Evolutionary conservation across 2,797 vertebrate species (phyloP).

Genomic region (Sebastes elongatus): DNA sequence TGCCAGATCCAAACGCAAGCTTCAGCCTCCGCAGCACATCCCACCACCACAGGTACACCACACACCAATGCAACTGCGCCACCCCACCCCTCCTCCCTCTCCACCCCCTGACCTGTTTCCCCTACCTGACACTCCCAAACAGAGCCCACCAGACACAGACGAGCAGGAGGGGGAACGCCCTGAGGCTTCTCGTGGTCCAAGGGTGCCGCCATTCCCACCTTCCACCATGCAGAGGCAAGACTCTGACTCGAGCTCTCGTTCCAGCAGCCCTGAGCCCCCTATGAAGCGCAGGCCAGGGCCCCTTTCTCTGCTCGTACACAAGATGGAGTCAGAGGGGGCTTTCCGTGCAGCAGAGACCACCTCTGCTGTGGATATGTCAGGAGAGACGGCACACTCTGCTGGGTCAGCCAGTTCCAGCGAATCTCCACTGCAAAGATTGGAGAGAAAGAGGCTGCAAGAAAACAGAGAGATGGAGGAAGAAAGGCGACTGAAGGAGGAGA

Average conservation of each 20-base stretch:
- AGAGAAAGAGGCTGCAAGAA: constrained; percentile 45
- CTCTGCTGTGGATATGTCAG: constrained; percentile 37
- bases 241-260: constrained; percentile 82
- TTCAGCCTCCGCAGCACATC: constrained; percentile 85
- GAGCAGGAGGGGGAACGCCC: constrained; percentile 70
- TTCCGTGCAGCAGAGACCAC: constrained; percentile 46
- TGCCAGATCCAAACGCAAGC: constrained; percentile 81
- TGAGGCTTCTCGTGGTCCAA: constrained; percentile 10
- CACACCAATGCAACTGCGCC: constrained; percentile 80
- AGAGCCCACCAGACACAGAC: constrained; percentile 82
- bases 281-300: constrained; percentile 76
- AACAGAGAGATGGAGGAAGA: constrained; percentile 55
- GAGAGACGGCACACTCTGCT: constrained; percentile 18
- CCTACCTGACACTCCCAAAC: constrained; percentile 86
- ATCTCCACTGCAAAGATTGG: constrained; percentile 29
- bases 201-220: constrained; percentile 51
- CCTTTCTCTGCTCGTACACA: constrained; percentile 80
- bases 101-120: constrained; percentile 84
- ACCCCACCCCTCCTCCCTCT: constrained; percentile 83
- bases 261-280: constrained; percentile 87
- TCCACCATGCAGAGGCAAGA: constrained; percentile 72
- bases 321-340: constrained; percentile 82
- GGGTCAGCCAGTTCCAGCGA: constrained; percentile 33
- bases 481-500: constrained; percentile 27
- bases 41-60: constrained; percentile 79